Conservation (phyloP, 2,888 invertebrate genomes). For the Linyphia triangularis region DNA sequence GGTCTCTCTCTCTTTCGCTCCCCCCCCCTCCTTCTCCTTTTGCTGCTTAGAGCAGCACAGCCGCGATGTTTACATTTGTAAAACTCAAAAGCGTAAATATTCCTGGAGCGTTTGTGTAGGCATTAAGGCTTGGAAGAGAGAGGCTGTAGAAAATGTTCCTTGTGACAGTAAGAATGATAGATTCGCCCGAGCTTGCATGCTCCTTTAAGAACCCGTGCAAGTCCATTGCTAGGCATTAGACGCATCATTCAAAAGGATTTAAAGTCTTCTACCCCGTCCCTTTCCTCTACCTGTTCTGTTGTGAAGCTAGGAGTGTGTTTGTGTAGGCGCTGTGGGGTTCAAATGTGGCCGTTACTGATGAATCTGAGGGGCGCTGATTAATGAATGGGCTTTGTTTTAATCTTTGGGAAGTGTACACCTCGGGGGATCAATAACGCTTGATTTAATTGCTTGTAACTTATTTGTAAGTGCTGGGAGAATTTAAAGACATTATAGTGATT, state of each 20-base stretch:
- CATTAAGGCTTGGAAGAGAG: constrained; percentile 43
- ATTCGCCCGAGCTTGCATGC: constrained; percentile 23
- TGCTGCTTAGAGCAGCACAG: not conserved
- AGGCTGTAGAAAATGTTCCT: constrained; percentile 50
- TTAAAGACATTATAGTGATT: no score
- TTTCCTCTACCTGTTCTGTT: no score
- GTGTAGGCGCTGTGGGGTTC: not conserved
- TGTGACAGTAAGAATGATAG: constrained; percentile 68
- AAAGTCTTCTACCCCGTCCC: not conserved
- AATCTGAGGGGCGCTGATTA: constrained; percentile 13
- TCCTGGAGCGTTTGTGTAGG: constrained; percentile 46
- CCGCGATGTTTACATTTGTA: constrained; percentile 57
- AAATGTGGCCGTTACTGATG: not conserved
- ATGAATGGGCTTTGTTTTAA: constrained; percentile 27
- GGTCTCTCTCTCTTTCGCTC: constrained; percentile 2
- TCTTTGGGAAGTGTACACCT: not conserved
- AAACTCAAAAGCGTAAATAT: constrained; percentile 67
- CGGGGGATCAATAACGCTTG: not conserved
- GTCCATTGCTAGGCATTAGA: constrained; percentile 47
- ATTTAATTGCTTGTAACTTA: not conserved
- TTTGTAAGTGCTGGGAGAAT: not conserved
- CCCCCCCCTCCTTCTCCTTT: not conserved
- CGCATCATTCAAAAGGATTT: constrained; percentile 66
- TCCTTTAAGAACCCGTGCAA: constrained; percentile 13
- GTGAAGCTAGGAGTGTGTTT: not conserved